Conservation (phyloP, 1,140 invertebrate genomes). For the Caenorhabditis brenneri region DNA sequence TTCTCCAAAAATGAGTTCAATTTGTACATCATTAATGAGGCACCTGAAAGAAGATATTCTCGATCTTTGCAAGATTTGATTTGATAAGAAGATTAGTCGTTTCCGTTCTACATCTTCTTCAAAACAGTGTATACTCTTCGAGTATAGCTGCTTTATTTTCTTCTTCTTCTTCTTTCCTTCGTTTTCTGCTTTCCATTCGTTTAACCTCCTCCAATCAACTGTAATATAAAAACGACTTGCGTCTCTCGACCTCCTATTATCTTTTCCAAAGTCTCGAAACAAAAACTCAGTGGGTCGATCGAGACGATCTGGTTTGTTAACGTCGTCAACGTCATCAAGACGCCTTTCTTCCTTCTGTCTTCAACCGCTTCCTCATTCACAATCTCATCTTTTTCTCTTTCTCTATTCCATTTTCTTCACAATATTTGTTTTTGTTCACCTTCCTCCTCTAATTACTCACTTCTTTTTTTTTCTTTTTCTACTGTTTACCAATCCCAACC, state of each 20-base stretch:
- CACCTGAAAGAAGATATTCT: no score
- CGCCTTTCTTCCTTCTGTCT: constrained; percentile 32
- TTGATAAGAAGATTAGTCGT: neutral
- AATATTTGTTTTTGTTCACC: constrained; percentile 24
- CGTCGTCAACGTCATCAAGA: neutral
- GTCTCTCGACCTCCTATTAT: neutral
- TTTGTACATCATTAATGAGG: no score
- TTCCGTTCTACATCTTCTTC: neutral
- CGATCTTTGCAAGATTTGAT: neutral
- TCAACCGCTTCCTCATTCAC: constrained; percentile 8
- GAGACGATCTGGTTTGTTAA: constrained; percentile 11
- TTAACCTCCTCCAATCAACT: neutral
- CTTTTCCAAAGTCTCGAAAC: neutral
- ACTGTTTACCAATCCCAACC: constrained; percentile 14
- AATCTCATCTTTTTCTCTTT: neutral
- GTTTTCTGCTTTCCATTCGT: neutral
- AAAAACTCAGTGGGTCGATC: constrained; percentile 14
- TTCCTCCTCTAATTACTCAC: neutral
- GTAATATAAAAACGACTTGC: neutral
- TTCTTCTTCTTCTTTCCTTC: no score
- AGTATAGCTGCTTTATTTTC: neutral
- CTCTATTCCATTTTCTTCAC: neutral
- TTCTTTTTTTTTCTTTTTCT: neutral
- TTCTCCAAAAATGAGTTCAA: no score
- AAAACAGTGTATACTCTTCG: neutral